Base-by-base conservation (phyloP, 2,888 invertebrate genomes). In the Mesorhabditis spiculigera region DNA sequence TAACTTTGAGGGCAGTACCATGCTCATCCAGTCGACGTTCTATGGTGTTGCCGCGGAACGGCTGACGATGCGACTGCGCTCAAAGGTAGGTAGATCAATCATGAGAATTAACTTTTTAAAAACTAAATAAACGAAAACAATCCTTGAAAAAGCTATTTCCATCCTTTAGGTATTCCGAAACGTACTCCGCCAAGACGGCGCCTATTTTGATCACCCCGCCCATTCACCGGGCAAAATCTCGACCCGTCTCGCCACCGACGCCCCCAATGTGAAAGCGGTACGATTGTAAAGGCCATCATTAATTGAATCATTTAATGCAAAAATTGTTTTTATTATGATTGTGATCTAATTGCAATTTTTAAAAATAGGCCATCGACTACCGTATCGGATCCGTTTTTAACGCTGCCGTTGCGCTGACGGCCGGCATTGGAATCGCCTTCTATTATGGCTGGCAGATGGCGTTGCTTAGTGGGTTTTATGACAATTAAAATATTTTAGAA, bases 381-480 rank as follows among this genome's bases (percentile, higher is more conserved):
- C 84, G 87, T 62, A 80, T 89, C 8, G 88, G 87, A 4, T 81
- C 82, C 5, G 80, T 87, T 8, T 80, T 88, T 63, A 85, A 87
- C 73, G 82, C 84, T 5, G 10, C 86, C 42, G 85, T 87, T 28
- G 86, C 86, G 63, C 79, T 88, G 43, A 76, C 82, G n/a, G 83
- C 85, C 13, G 88, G 87, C 16, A 73, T 89, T 13, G 79, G 86
- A 44, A 85, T 89, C 65, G 87, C 87, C 0, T 87, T 89, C 77
- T 78, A 87, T 67, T 88, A 86, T 77, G 86, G 88, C 66, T 88
- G 88, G 88, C 85, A 87, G 73, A 83, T 88, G 76, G 87, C 88
- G 2, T 63, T 78, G 10, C 66, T 82, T 78, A 28, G 28, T 28
- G 28, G 3, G 28, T 28, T 28, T 28, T 28, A 28, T 28, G n/a